phyloP scores from a whole-genome alignment of 2,113 vertebrate species.

The Eptesicus fuscus region DNA sequence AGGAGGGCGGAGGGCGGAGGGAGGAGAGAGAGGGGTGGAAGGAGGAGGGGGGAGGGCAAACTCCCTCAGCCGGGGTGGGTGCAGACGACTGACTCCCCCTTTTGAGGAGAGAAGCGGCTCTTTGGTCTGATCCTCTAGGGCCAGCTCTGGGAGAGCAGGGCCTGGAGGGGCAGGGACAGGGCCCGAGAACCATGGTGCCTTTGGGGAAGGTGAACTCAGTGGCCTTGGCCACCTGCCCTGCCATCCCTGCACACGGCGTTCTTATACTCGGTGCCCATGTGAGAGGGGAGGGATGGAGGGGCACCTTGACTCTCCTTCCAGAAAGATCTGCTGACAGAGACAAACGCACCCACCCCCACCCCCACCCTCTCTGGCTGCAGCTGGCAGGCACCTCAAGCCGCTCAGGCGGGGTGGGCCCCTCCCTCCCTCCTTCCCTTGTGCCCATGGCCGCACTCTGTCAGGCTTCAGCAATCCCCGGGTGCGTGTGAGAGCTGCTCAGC shows the following conservation, averaged over 20 bases:
- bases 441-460: background rate
- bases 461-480: background rate
- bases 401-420: background rate
- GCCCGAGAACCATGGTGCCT: background rate
- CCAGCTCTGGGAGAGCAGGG: background rate
- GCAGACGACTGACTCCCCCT: background rate
- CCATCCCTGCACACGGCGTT: slow-evolving; percentile 67
- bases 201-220: slow-evolving; percentile 74
- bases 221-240: slow-evolving; percentile 77
- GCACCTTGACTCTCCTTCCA: slow-evolving; percentile 84
- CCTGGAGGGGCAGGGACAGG: background rate
- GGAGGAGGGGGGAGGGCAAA: background rate
- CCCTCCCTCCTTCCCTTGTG: background rate
- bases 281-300: slow-evolving; percentile 71
- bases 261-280: slow-evolving; percentile 60
- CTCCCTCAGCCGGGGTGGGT: background rate
- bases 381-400: slow-evolving; percentile 72
- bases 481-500: background rate
- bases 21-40: background rate
- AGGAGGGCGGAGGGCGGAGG: background rate
- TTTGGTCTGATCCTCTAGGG: background rate
- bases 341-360: slow-evolving; percentile 51
- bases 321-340: slow-evolving; percentile 82
- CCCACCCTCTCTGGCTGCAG: slow-evolving; percentile 30
- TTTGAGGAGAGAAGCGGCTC: background rate